Evolutionary conservation across 1,140 invertebrate species (phyloP).

Genomic region (Ceratosolen fusciceps): DNA sequence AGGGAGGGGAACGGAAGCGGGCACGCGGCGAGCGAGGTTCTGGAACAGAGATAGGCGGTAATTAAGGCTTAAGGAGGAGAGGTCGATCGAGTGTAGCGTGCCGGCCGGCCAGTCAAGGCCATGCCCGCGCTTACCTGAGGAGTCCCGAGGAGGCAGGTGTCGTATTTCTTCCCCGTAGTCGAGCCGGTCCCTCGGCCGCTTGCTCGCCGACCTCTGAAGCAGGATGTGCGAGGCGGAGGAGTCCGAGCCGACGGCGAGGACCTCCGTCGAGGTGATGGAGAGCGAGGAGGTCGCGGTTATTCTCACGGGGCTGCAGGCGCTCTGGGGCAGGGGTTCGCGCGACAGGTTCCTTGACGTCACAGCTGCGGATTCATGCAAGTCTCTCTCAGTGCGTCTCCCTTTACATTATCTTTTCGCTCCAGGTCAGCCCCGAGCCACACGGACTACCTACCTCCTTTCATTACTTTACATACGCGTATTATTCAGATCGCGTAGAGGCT

Average conservation of each 20-base stretch:
- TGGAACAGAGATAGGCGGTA: too few relatives aligned
- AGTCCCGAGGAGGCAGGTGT: neutral
- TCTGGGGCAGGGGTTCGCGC: conserved; percentile 33
- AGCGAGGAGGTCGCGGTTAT: neutral
- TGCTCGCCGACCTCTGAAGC: conserved; percentile 17
- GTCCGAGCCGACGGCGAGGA: neutral
- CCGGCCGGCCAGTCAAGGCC: too few relatives aligned
- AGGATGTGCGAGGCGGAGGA: neutral
- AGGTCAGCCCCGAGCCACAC: neutral
- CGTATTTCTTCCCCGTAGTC: conserved; percentile 2
- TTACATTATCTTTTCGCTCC: neutral
- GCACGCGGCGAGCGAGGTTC: too few relatives aligned
- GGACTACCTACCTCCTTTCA: too few relatives aligned
- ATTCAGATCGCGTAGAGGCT: too few relatives aligned
- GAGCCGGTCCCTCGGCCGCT: conserved; percentile 26
- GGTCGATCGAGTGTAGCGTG: too few relatives aligned
- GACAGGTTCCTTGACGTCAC: conserved; percentile 32
- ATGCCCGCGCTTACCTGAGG: neutral
- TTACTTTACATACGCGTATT: too few relatives aligned
- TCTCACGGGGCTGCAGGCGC: conserved; percentile 1
- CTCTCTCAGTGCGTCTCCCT: neutral
- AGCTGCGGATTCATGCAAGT: conserved; percentile 7
- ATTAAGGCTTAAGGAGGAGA: too few relatives aligned
- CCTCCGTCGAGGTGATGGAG: conserved; percentile 6
- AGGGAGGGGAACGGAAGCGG: too few relatives aligned